Evolutionary conservation across 2,888 invertebrate genomes (phyloP).

Genomic region (Eilema sororculum): DNA sequence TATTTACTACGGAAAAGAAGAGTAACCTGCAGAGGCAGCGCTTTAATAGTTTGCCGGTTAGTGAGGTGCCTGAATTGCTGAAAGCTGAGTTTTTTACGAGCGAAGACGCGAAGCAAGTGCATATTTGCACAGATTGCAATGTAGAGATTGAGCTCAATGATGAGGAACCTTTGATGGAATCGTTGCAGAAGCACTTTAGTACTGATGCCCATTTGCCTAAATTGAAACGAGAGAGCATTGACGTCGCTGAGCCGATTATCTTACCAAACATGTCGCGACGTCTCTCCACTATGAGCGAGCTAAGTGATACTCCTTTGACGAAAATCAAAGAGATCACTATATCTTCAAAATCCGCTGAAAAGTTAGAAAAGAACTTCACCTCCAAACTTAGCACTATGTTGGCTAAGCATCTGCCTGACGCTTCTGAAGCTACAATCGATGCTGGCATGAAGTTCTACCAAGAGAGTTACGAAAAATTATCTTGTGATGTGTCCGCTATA

Average conservation of each 20-base stretch:
- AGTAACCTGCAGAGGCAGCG: constrained; percentile 78
- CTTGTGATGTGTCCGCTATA: constrained; percentile 64
- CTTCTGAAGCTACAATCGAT: constrained; percentile 77
- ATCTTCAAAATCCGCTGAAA: constrained; percentile 70
- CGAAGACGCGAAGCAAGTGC: constrained; percentile 77
- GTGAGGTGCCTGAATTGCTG: constrained; percentile 79
- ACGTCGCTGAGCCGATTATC: constrained; percentile 78
- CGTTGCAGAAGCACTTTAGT: constrained; percentile 78
- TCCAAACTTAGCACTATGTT: constrained; percentile 72
- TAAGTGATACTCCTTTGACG: constrained; percentile 70
- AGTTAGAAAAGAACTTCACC: constrained; percentile 69
- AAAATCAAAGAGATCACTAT: constrained; percentile 67
- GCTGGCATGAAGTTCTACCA: constrained; percentile 78
- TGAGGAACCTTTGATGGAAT: constrained; percentile 81
- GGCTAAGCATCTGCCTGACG: constrained; percentile 76
- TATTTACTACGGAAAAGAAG: constrained; percentile 82
- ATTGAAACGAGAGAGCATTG: constrained; percentile 78
- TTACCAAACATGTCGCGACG: constrained; percentile 81
- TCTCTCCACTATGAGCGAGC: constrained; percentile 70
- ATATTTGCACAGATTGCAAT: constrained; percentile 81
- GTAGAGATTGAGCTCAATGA: constrained; percentile 80
- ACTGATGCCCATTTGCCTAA: constrained; percentile 76
- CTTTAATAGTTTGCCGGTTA: constrained; percentile 81
- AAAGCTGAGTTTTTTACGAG: constrained; percentile 73
- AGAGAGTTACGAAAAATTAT: constrained; percentile 70